Evolutionary conservation across 2,797 vertebrate genomes (phyloP).

Genomic region (Melanogrammus aeglefinus): DNA sequence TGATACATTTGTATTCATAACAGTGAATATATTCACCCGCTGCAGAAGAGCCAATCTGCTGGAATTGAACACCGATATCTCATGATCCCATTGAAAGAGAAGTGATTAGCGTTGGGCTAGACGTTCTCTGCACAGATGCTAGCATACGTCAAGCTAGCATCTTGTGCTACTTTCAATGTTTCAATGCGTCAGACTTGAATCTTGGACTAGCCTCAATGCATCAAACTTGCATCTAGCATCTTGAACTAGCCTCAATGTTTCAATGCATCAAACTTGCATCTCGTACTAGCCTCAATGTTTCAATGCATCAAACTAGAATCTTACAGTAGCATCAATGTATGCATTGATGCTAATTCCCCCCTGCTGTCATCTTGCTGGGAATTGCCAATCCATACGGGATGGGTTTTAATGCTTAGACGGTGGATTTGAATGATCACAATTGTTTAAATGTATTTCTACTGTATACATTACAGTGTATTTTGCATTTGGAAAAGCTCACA

Average conservation of each 20-base stretch:
- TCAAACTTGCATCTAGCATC: neutral
- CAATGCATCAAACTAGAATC: conserved; percentile 11
- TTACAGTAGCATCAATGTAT: neutral
- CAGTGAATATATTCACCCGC: conserved; percentile 33
- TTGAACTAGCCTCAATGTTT: neutral
- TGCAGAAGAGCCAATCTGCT: conserved; percentile 46
- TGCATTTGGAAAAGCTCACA: too few relatives aligned
- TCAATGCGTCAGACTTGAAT: too few relatives aligned
- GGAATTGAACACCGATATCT: conserved; percentile 39
- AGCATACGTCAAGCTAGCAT: conserved; percentile 15
- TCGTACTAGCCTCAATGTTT: conserved; percentile 15
- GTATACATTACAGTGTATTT: conserved; percentile 5
- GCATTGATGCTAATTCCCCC: neutral
- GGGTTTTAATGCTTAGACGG: conserved; percentile 36
- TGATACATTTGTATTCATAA: conserved; percentile 49
- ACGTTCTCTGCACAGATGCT: conserved; percentile 61
- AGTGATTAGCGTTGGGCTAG: conserved; percentile 62
- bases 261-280: neutral
- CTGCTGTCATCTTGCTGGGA: conserved; percentile 18
- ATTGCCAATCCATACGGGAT: conserved; percentile 34
- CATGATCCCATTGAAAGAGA: conserved; percentile 55
- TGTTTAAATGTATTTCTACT: neutral
- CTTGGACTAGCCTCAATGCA: too few relatives aligned
- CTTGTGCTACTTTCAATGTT: too few relatives aligned
- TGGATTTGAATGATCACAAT: conserved; percentile 6